Evolutionary conservation across 2,888 invertebrate species (phyloP), one percentile per base, ranked within the genome.

Genomic region (Cataglyphis cursor): DNA sequence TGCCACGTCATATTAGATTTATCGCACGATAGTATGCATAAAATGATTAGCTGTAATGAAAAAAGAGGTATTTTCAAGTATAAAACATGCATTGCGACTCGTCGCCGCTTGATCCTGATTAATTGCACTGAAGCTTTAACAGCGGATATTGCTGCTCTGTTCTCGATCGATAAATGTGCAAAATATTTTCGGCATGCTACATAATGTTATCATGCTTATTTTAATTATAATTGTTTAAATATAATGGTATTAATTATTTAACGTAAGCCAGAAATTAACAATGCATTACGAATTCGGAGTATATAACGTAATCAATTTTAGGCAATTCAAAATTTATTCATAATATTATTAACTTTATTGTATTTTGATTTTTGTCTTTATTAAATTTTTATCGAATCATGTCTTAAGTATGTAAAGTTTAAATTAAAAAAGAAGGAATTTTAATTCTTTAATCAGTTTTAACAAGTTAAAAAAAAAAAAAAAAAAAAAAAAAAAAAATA

Each of bases 201-300:
- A 57, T 68, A 57, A 57, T 57, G 12, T 31, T 38, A 41, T 76
- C 10, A 12, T n/a, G 31, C 59, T 78, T 70, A 68, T 59, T 57
- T 76, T 57, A 70, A 70, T 78, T 57, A 59, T 70, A 21, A 78
- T 78, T 78, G 57, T 68, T 68, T 41, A 28, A 21, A 44, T 59
- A 48, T 51, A 78, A 44, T 21, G 1, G 31, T 57, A 59, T 78
- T 41, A 57, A 44, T 70, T 44, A 70, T 70, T 54, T 78, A 57
- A 24, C 31, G 10, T 12, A 31, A 28, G 38, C 41, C 70, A 70
- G 72, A 70, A 44, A 70, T 78, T 78, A 51, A 44, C 31, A 57
- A 78, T 78, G 44, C 41, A 31, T 31, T 68, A n/a, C 68, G n/a
- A 21, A 31, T 10, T 21, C 4, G 76, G 70, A 62, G 41, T 41